Percentiles rank a stretch among this genome's conserved stretches.
phyloP scores from a whole-genome alignment of 2,888 invertebrate genomes.

The Eupithecia vulgata region DNA sequence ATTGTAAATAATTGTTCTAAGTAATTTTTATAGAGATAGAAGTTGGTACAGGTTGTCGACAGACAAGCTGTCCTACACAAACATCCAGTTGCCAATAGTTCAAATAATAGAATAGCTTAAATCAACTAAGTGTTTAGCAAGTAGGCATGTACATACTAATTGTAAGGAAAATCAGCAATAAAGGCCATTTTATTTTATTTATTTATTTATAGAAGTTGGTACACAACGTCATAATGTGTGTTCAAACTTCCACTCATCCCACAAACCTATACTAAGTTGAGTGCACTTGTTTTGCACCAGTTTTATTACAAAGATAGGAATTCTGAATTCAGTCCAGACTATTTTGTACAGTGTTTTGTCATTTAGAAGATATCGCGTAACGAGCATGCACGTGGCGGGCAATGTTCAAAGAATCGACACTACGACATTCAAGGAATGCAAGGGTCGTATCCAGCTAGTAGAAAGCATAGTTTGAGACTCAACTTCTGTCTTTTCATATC shows the following conservation, averaged over 20 bases:
- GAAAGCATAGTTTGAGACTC: background rate
- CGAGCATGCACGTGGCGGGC: background rate
- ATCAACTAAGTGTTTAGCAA: no score
- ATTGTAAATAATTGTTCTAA: no score
- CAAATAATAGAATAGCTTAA: no score
- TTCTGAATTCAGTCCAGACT: background rate
- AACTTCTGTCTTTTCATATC: background rate
- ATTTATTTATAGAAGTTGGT: background rate
- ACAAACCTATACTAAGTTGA: conserved; percentile 22
- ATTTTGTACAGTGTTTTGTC: background rate
- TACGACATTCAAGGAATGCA: background rate
- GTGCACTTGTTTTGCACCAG: conserved; percentile 24
- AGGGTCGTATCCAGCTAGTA: background rate
- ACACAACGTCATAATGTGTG: conserved; percentile 3
- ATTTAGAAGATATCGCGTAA: background rate
- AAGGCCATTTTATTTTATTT: no score
- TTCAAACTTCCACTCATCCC: conserved; percentile 18
- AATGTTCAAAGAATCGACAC: background rate
- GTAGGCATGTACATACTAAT: no score
- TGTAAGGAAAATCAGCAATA: no score
- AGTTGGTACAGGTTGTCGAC: no score
- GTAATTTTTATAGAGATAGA: no score
- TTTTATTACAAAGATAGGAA: conserved; percentile 12
- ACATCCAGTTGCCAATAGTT: no score
- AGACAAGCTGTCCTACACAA: no score